Evolutionary conservation across 1,140 invertebrate species (phyloP).

Genomic region (Eurytemora carolleeae): DNA sequence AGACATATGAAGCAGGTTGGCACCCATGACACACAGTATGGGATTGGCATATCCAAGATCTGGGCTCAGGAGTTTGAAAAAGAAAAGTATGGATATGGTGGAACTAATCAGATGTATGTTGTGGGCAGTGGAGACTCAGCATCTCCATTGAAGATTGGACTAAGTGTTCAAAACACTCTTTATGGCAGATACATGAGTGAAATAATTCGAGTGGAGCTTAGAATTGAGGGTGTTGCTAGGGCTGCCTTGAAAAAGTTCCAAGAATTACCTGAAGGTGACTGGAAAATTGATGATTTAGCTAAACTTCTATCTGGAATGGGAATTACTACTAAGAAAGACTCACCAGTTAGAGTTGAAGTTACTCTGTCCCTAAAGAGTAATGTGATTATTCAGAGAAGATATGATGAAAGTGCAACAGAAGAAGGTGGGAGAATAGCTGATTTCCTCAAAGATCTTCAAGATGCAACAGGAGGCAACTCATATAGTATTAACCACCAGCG

Average conservation of each 20-base stretch:
- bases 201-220: not conserved
- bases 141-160: conserved; percentile 1
- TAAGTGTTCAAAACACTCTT: not conserved
- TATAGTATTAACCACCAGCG: conserved; percentile 14
- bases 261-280: not conserved
- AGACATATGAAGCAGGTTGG: conserved; percentile 13
- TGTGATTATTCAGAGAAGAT: not conserved
- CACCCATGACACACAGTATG: conserved; percentile 7
- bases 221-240: conserved; percentile 10
- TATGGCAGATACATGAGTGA: conserved; percentile 2
- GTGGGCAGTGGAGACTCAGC: conserved; percentile 4
- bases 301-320: not conserved
- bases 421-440: not conserved
- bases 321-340: not conserved
- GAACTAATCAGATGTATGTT: not conserved
- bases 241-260: not conserved
- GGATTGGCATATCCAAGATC: conserved; percentile 13
- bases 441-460: not conserved
- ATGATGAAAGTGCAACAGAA: not conserved
- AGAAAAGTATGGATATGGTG: conserved; percentile 11
- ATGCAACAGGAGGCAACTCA: not conserved
- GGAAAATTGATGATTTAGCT: not conserved
- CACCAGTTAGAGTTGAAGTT: not conserved
- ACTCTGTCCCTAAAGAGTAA: not conserved
- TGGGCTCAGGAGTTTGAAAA: conserved; percentile 1